A percentile compares a stretch with the other conserved stretches of the same genome.
These are phyloP conservation scores for Parthenolecanium corni DNA, from an alignment of 2,888 invertebrate genomes.

Conservation along the genomic window DNA sequence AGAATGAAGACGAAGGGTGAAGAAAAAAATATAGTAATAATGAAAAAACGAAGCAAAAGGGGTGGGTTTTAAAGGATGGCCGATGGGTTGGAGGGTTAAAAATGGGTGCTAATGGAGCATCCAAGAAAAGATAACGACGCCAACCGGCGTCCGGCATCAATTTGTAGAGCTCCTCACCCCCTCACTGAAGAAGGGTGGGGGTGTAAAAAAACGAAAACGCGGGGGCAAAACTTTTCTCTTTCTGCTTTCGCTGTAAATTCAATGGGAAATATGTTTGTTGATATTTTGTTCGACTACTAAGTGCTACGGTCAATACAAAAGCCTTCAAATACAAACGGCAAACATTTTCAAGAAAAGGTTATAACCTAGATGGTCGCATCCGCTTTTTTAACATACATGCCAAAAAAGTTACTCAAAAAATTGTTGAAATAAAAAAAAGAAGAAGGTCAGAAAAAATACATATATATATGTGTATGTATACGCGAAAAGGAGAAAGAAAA, in stretches of 20 bases:
- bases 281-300: slow-evolving; percentile 24
- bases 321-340: slow-evolving; percentile 28
- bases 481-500: neutral
- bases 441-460: too few relatives aligned
- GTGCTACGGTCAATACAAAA: slow-evolving; percentile 28
- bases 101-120: slow-evolving; percentile 29
- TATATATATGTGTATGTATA: neutral
- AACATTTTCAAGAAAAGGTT: slow-evolving; percentile 14
- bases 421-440: too few relatives aligned
- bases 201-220: neutral
- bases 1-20: neutral
- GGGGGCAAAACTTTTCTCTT: neutral
- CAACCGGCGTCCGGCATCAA: slow-evolving; percentile 28
- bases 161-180: slow-evolving; percentile 24
- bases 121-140: slow-evolving; percentile 26
- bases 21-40: slow-evolving; percentile 9
- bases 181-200: neutral
- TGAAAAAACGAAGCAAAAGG: slow-evolving; percentile 1
- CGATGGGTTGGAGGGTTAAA: slow-evolving; percentile 12
- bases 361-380: neutral
- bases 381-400: neutral
- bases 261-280: slow-evolving; percentile 24
- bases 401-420: neutral
- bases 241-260: slow-evolving; percentile 11
- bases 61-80: neutral